Conservation (phyloP, 2,113 vertebrate species). For the Clarias magur region DNA sequence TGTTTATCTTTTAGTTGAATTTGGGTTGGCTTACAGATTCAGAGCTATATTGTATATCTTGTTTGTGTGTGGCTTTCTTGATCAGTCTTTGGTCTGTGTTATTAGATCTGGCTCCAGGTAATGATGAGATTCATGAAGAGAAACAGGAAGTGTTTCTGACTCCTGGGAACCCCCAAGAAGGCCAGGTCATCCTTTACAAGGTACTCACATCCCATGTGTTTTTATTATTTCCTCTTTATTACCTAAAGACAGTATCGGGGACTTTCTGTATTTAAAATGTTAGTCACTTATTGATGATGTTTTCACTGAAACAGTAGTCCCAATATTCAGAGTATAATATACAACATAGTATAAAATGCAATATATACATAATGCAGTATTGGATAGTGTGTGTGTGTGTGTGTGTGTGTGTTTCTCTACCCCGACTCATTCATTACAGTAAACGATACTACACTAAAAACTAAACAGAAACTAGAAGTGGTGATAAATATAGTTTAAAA, state of each 20-base stretch:
- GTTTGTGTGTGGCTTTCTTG: not conserved
- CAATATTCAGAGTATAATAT: not conserved
- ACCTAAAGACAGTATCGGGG: not conserved
- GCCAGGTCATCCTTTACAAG: constrained; percentile 95
- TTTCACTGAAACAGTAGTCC: not conserved
- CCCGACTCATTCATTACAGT: not conserved
- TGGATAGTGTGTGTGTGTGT: not conserved
- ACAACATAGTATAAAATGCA: not conserved
- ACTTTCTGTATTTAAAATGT: not conserved
- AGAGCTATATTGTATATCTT: not conserved
- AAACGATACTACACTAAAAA: not conserved
- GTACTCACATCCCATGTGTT: constrained; percentile 59
- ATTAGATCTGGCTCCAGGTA: constrained; percentile 91
- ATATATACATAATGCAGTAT: not conserved
- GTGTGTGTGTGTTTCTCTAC: not conserved
- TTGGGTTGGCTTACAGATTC: not conserved
- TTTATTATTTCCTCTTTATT: not conserved
- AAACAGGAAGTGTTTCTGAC: constrained; percentile 90
- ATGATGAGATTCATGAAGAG: constrained; percentile 96
- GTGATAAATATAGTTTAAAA: not conserved
- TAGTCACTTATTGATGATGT: not conserved
- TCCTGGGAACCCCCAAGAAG: constrained; percentile 89
- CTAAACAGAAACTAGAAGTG: not conserved
- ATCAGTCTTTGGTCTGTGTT: not conserved
- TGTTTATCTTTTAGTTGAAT: too few relatives aligned